phyloP scores from a whole-genome alignment of 2,113 vertebrate genomes.

The Empidonax traillii region DNA sequence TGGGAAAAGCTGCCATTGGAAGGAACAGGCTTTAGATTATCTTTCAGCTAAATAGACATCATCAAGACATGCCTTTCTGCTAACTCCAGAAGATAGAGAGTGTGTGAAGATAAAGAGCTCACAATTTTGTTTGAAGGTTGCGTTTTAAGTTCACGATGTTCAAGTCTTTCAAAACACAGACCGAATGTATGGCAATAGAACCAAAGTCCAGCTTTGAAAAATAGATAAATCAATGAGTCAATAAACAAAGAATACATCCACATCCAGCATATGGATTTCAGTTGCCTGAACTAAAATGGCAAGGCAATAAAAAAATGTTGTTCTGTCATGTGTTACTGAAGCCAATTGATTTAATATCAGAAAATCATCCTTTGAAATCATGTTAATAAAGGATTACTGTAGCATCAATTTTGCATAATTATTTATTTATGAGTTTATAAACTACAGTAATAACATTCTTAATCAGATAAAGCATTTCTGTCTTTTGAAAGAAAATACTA shows the following conservation, averaged over 20 bases:
- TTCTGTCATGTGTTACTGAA: background rate
- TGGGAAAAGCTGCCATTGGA: background rate
- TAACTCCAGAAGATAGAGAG: background rate
- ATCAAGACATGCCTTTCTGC: background rate
- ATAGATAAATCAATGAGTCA: background rate
- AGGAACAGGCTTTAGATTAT: background rate
- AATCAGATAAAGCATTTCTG: background rate
- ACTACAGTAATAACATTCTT: background rate
- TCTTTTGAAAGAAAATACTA: background rate
- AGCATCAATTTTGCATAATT: constrained; percentile 14
- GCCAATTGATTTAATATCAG: background rate
- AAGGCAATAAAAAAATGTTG: background rate
- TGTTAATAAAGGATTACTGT: background rate
- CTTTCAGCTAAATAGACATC: background rate
- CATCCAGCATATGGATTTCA: background rate
- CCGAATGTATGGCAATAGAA: background rate
- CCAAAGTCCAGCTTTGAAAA: background rate
- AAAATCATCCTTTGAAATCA: constrained; percentile 32
- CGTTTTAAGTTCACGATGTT: background rate
- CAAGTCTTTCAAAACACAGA: background rate
- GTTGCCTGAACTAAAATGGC: background rate
- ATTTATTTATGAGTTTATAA: constrained; percentile 24
- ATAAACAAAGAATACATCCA: background rate
- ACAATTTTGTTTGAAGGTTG: background rate
- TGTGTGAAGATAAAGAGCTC: background rate